Conservation (phyloP, 1,140 invertebrate species). For the Drosophila ananassae region DNA sequence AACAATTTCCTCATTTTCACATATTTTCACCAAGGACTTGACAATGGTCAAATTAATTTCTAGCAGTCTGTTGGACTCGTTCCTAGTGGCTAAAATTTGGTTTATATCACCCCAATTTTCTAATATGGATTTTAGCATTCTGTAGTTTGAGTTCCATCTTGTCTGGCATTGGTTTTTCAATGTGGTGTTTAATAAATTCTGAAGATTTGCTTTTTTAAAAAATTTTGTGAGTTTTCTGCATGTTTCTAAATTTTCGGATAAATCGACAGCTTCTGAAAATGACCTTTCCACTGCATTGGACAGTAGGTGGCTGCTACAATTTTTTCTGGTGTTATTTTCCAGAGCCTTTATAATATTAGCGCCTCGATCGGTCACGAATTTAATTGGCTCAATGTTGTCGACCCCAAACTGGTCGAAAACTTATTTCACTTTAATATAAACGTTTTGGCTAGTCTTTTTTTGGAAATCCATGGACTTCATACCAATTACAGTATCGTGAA, state of each 20-base stretch:
- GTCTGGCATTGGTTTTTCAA: constrained; percentile 33
- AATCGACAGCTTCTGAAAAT: not conserved
- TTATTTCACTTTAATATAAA: too few relatives aligned
- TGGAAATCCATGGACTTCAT: too few relatives aligned
- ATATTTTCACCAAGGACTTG: too few relatives aligned
- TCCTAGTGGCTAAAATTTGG: constrained; percentile 13
- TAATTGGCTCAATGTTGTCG: constrained; percentile 14
- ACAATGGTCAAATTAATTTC: too few relatives aligned
- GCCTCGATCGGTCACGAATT: constrained; percentile 26
- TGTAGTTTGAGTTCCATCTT: constrained; percentile 30
- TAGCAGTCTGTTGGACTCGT: constrained; percentile 18
- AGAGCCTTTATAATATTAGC: constrained; percentile 23
- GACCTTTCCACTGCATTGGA: constrained; percentile 8
- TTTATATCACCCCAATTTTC: constrained; percentile 33
- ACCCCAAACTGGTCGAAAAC: too few relatives aligned
- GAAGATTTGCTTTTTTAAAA: constrained; percentile 36
- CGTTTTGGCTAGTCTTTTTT: too few relatives aligned
- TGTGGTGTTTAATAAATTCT: constrained; percentile 20
- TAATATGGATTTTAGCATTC: constrained; percentile 34
- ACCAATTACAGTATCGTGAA: too few relatives aligned
- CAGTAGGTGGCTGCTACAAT: constrained; percentile 18
- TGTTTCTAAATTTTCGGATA: too few relatives aligned
- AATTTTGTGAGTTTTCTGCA: constrained; percentile 3
- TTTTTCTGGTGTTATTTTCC: constrained; percentile 14
- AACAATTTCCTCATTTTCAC: not conserved